Evolutionary conservation across 2,888 invertebrate genomes (phyloP), one percentile per base, ranked within the genome.

Genomic region (Malacosoma neustria): DNA sequence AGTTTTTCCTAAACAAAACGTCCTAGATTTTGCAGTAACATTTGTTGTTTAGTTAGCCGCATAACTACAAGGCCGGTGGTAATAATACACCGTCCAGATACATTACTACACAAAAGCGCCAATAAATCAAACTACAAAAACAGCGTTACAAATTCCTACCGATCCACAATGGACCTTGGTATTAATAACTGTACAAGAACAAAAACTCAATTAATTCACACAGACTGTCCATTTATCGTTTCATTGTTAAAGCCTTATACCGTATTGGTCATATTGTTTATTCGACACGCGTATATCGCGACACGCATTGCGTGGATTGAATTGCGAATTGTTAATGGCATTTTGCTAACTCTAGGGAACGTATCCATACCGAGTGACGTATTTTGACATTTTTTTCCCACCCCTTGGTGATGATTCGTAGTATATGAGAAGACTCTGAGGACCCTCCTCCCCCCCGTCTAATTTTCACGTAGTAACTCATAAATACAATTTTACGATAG

Each of bases 301-400:
- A 62, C 72, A 68, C 53, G 59, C 49, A 64, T 64, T 61, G 48
- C 69, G 69, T 67, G 72, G 47, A 32, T 37, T 11, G 71, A 71
- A 67, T 73, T 39, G 42, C 43, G 38, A 55, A 54, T 55, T 34
- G 37, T 31, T 39, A 40, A 38, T 48, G 47, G 45, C 46, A 41
- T 50, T 50, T 39, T 42, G 32, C 48, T 53, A 48, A 54, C 47
- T 53, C n/a, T n/a, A n/a, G n/a, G n/a, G n/a, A n/a, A n/a, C n/a
- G n/a, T n/a, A n/a, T n/a, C n/a, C n/a, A n/a, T n/a, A n/a, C n/a
- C n/a, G n/a, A n/a, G n/a, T n/a, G n/a, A n/a, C n/a, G n/a, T n/a
- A n/a, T n/a, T n/a, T n/a, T n/a, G n/a, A n/a, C n/a, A n/a, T n/a
- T n/a, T n/a, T n/a, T n/a, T n/a, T n/a, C n/a, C n/a, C n/a, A n/a